These are phyloP conservation scores for Catajapyx aquilonaris DNA, from an alignment of 1,140 invertebrate species.

Conservation along the genomic window DNA sequence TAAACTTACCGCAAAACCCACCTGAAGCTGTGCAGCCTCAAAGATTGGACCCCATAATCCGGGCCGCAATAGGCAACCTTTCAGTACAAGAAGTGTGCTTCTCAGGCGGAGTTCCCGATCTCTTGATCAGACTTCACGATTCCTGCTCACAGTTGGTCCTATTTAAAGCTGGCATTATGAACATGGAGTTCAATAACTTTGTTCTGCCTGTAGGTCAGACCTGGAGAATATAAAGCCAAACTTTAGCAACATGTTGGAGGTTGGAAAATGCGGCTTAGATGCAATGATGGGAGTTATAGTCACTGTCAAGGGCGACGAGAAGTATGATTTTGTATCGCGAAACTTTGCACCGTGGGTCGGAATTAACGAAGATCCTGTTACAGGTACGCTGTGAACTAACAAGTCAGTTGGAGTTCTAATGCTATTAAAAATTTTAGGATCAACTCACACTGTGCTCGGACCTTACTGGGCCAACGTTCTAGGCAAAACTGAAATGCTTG, in stretches of 20 bases:
- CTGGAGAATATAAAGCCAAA: constrained; percentile 6
- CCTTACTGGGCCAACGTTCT: constrained; percentile 21
- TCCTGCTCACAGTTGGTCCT: constrained; percentile 6
- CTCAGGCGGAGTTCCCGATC: constrained; percentile 13
- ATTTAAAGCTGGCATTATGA: constrained; percentile 3
- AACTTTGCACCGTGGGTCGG: constrained; percentile 36
- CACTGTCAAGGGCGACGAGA: constrained; percentile 7
- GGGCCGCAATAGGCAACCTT: constrained; percentile 1
- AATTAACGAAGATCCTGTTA: constrained; percentile 32
- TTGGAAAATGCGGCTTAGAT: neutral
- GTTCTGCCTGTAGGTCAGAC: constrained; percentile 8
- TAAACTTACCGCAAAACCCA: constrained; percentile 7
- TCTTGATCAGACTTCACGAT: constrained; percentile 15
- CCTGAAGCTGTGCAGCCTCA: constrained; percentile 3
- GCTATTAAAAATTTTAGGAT: constrained; percentile 9
- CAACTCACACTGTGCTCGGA: constrained; percentile 25
- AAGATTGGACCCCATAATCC: constrained; percentile 2
- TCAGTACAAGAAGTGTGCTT: constrained; percentile 13
- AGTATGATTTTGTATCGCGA: constrained; percentile 27
- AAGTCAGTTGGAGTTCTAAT: neutral
- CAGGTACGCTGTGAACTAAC: constrained; percentile 13
- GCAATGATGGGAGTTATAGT: constrained; percentile 13
- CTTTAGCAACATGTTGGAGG: constrained; percentile 1
- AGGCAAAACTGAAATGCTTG: constrained; percentile 15
- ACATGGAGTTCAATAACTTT: constrained; percentile 1